Base-by-base conservation (phyloP, 2,797 vertebrate species). In the Enteromius trimaculatus region DNA sequence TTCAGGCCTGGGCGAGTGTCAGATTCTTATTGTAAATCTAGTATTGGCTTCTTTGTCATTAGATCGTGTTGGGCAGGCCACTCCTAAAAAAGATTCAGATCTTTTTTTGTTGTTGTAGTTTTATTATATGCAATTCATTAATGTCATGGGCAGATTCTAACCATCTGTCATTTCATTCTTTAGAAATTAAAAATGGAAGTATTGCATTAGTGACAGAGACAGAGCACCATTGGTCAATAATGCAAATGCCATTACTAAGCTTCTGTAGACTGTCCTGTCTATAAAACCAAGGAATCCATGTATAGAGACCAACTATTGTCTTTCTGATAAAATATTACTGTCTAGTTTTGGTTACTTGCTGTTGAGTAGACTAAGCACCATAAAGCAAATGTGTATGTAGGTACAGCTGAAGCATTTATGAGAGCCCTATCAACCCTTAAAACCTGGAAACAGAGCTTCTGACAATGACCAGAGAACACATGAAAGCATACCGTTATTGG, bases 401-500 rank as follows among this genome's bases (percentile, higher is more conserved):
- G 76, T 66, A 85, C 51, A 51, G 14, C 47, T 1, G 42, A 79
- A 79, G 21, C 53, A 71, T 86, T 80, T 37, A 60, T 10, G 77
- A 82, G 39, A 80, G 37, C 31, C 44, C 79, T 19, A 26, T 82
- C 70, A 70, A 53, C 79, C 66, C 23, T 29, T 71, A 66, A 26
- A 44, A 74, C 58, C 44, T 77, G 87, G 72, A 88, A 85, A 85
- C 86, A 47, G 85, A 92, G 75, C 89, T 88, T 83, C 82, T 47
- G 37, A 83, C 85, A 53, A 87, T 84, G 77, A 72, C 71, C 69
- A 84, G 88, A 79, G 68, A 60, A 85, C 84, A 92, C 90, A 90
- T 93, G 87, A 94, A 93, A 93, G 92, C 87, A 62, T 26, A 72
- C 68, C 49, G 79, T 89, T 91, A 90, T 86, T 91, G 90, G 90